Conservation (phyloP, 92 coral and sea anemone species). For the Virgularia gustaviana region DNA sequence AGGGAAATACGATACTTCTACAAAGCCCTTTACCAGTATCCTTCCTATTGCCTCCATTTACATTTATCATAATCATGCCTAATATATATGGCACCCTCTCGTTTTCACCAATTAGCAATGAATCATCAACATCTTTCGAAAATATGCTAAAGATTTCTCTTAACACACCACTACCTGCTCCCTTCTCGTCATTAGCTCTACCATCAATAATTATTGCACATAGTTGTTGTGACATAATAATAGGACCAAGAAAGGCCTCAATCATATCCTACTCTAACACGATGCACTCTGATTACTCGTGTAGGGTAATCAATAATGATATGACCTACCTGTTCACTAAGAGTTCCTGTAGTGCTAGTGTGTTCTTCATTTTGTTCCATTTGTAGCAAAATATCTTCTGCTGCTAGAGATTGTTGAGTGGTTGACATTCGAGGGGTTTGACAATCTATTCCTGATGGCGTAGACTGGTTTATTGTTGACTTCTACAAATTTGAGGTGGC, state of each 20-base stretch:
- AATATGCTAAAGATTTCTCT: slow-evolving; percentile 52
- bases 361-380: too few relatives aligned
- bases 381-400: too few relatives aligned
- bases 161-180: slow-evolving; percentile 49
- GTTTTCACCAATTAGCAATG: slow-evolving; percentile 51
- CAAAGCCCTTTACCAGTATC: slow-evolving; percentile 54
- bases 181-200: slow-evolving; percentile 39
- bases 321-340: too few relatives aligned
- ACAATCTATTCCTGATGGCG: too few relatives aligned
- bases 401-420: too few relatives aligned
- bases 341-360: too few relatives aligned
- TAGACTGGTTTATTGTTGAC: too few relatives aligned
- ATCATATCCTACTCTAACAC: slow-evolving; percentile 40
- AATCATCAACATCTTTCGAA: slow-evolving; percentile 59
- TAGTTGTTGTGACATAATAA: not conserved
- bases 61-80: slow-evolving; percentile 51
- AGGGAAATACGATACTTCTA: slow-evolving; percentile 40
- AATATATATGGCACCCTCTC: slow-evolving; percentile 53
- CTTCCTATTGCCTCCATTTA: slow-evolving; percentile 59
- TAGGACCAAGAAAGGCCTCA: slow-evolving; percentile 34
- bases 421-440: too few relatives aligned
- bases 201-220: slow-evolving; percentile 43
- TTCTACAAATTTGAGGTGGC: too few relatives aligned
- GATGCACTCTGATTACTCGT: too few relatives aligned
- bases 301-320: too few relatives aligned